Percentiles rank a stretch among this genome's conserved stretches.
These are phyloP conservation scores for Drosophila ogumai DNA, from an alignment of 1,140 invertebrate species.

Conservation along the genomic window DNA sequence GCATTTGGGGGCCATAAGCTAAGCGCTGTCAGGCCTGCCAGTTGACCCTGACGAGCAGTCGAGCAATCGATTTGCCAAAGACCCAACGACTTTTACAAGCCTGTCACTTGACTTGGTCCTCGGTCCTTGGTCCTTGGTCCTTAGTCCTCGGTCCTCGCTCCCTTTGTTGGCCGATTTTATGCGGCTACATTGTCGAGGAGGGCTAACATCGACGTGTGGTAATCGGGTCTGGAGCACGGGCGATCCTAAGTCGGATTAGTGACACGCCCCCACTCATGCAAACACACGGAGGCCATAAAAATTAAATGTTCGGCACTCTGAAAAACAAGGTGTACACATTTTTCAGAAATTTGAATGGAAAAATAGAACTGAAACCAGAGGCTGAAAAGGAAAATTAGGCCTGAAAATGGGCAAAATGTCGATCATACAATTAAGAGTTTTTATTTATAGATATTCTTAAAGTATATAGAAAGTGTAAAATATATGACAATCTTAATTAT, in stretches of 20 bases:
- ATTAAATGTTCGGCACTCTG: constrained; percentile 20
- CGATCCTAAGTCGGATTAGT: constrained; percentile 53
- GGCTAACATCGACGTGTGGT: constrained; percentile 49
- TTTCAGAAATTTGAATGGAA: background rate
- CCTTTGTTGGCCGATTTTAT: constrained; percentile 45
- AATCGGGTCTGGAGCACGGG: constrained; percentile 39
- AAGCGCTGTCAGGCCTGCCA: constrained; percentile 68
- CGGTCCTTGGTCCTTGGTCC: background rate
- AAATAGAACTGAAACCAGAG: background rate
- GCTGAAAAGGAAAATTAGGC: background rate
- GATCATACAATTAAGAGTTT: background rate
- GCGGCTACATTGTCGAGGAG: constrained; percentile 35
- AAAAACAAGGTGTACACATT: background rate
- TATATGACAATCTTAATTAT: no score
- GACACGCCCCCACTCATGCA: constrained; percentile 33
- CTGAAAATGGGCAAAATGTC: no score
- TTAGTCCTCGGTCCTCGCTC: background rate
- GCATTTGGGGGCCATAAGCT: constrained; percentile 61
- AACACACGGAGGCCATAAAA: constrained; percentile 35
- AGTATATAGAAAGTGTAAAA: background rate
- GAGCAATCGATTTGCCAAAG: constrained; percentile 70
- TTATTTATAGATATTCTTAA: background rate
- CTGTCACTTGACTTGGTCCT: constrained; percentile 65
- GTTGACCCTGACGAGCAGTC: constrained; percentile 74
- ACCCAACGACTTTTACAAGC: constrained; percentile 64